phyloP scores from a whole-genome alignment of 2,888 invertebrate genomes.

The Syrista parreyssii region DNA sequence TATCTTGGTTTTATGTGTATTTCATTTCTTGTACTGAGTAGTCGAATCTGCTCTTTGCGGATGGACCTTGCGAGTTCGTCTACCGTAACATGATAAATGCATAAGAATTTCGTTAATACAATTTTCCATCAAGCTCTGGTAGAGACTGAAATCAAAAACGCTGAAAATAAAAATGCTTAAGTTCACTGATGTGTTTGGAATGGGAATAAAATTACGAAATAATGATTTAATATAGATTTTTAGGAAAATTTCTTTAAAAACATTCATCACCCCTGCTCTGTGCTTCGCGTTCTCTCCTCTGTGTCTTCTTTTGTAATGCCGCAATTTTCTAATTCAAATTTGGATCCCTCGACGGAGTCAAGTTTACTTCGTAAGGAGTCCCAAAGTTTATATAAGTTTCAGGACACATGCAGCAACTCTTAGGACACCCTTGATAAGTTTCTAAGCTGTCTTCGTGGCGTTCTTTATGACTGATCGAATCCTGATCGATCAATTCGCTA shows the following conservation, averaged over 20 bases:
- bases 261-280: background rate
- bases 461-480: background rate
- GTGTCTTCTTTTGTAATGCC: background rate
- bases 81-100: background rate
- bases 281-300: background rate
- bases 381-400: background rate
- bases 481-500: background rate
- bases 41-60: background rate
- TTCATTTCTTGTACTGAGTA: background rate
- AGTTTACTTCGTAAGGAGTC: background rate
- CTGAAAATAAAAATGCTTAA: background rate
- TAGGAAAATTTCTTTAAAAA: background rate
- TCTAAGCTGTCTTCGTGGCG: background rate
- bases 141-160: background rate
- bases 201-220: background rate
- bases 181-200: background rate
- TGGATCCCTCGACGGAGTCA: background rate
- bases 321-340: background rate
- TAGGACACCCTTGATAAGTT: background rate
- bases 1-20: background rate
- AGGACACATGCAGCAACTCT: background rate
- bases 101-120: background rate
- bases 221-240: background rate
- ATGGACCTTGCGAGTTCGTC: background rate
- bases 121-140: background rate